Base-by-base conservation (phyloP, 2,113 vertebrate species). In the Notothenia coriiceps region DNA sequence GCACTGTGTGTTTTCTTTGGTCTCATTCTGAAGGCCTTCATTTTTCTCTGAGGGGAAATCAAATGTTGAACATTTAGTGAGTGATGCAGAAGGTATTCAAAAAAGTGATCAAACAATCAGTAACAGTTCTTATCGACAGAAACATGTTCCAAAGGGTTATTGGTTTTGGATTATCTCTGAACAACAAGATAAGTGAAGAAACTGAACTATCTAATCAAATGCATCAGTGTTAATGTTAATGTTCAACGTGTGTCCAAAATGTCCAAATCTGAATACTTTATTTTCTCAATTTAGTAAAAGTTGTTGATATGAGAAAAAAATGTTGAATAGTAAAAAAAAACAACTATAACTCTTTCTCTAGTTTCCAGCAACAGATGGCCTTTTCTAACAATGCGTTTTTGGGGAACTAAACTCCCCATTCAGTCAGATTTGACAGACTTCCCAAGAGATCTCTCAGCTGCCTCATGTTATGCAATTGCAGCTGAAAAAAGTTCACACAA, bases 401-500 rank as follows among this genome's bases (percentile, higher is more conserved):
- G 43, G 18, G 46, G 33, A 75, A 25, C 60, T 10, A 18, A 54
- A 80, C 77, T 82, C 89, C 86, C 74, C 83, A 11, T 88, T 91
- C 76, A 82, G 73, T 88, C 87, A 86, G 7, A 67, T 79, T 70
- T 90, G 86, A 88, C 68, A 35, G 84, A 84, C 80, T 63, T 90
- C 74, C 80, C 71, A 44, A 40, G 77, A 71, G 71, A 85, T 86
- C 62, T 64, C 68, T 72, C 64, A 50, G 60, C 72, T 60, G 67
- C 70, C 71, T 63, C 6, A 50, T 77, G 74, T 79, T 61, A 81
- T 80, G 80, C 76, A 83, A 74, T 71, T 79, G 77, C 71, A 66
- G 56, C 76, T 79, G 22, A 20, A 69, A 85, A 79, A 84, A 70
- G 10, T 51, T 47, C 68, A 73, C 55, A 74, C 29, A 57, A 80